These are phyloP conservation scores for Rhabditoides inermis DNA, from an alignment of 2,888 invertebrate genomes.

Conservation along the genomic window DNA sequence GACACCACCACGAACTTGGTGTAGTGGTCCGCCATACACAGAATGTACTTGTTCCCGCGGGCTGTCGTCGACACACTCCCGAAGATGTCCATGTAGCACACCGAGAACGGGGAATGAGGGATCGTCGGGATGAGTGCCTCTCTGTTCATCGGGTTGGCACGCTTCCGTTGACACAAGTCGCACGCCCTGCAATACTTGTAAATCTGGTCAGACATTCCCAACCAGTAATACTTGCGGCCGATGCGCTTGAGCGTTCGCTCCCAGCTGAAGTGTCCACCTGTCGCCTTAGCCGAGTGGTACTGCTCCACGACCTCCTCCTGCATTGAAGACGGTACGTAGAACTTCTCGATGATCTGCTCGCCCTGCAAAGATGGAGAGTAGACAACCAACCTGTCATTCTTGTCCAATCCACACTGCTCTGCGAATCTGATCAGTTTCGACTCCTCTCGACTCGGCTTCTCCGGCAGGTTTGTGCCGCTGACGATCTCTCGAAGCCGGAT, in stretches of 20 bases:
- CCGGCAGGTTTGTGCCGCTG: too few relatives aligned
- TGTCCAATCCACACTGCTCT: too few relatives aligned
- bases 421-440: too few relatives aligned
- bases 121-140: conserved; percentile 10
- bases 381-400: too few relatives aligned
- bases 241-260: conserved; percentile 16
- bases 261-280: conserved; percentile 20
- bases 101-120: conserved; percentile 3
- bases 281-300: conserved; percentile 12
- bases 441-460: too few relatives aligned
- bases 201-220: conserved; percentile 9
- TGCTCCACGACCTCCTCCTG: conserved; percentile 6
- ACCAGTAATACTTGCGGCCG: conserved; percentile 13
- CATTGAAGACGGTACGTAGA: conserved; percentile 10
- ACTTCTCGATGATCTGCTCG: background rate
- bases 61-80: conserved; percentile 11
- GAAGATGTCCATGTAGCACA: conserved; percentile 13
- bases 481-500: too few relatives aligned
- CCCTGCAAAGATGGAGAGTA: too few relatives aligned
- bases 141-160: background rate
- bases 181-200: conserved; percentile 6
- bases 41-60: conserved; percentile 10
- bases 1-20: conserved; percentile 28
- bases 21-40: conserved; percentile 10
- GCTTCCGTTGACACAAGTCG: conserved; percentile 16